These are phyloP conservation scores for Hypena proboscidalis DNA, from an alignment of 2,888 invertebrate species.

Conservation along the genomic window DNA sequence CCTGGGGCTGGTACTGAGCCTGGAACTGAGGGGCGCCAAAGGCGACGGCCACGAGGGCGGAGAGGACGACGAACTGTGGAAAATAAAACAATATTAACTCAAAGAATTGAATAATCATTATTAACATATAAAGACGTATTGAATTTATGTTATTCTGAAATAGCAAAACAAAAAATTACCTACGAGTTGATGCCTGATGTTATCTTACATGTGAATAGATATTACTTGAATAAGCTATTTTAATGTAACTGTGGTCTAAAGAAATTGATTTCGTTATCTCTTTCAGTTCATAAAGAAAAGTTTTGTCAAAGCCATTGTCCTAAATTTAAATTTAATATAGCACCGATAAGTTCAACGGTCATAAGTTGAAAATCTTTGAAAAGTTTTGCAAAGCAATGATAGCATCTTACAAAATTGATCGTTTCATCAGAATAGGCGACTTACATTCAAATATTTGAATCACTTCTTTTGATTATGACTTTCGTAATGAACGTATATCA, in stretches of 20 bases:
- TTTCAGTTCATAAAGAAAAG: not conserved
- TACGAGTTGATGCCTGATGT: no score
- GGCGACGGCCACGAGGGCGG: constrained; percentile 66
- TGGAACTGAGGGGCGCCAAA: constrained; percentile 68
- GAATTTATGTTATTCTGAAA: no score
- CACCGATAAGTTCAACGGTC: no score
- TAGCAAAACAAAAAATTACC: no score
- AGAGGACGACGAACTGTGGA: constrained; percentile 70
- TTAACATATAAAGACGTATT: no score
- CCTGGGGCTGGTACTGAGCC: constrained; percentile 54
- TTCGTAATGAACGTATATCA: constrained; percentile 45
- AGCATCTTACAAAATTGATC: constrained; percentile 51
- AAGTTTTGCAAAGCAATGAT: constrained; percentile 24
- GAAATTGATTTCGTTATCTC: no score
- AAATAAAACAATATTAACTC: constrained; percentile 12
- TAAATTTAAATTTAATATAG: not conserved
- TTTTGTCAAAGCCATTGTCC: not conserved
- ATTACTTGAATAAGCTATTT: no score
- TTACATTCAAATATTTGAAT: constrained; percentile 52
- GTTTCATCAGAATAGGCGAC: constrained; percentile 50
- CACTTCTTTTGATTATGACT: constrained; percentile 33
- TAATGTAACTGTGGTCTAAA: no score
- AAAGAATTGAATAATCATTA: no score
- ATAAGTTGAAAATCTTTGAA: no score
- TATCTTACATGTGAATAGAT: no score